Evolutionary conservation across 2,797 vertebrate species (phyloP).

Genomic region (Bradypodion ventrale): DNA sequence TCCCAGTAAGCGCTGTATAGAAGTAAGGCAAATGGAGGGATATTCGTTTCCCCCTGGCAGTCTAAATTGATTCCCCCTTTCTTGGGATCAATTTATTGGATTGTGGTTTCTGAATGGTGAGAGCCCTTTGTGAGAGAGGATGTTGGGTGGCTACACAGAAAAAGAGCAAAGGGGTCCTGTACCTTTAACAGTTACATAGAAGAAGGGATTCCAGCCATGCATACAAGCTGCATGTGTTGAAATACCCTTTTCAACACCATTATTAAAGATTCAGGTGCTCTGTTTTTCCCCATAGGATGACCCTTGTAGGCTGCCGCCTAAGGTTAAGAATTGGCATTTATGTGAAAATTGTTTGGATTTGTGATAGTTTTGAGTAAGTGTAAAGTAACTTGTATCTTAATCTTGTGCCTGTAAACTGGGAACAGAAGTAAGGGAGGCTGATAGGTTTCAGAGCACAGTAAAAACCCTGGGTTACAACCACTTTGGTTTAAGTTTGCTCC

Average conservation of each 20-base stretch:
- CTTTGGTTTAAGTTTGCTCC: too few species aligned
- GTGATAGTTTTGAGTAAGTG: too few species aligned
- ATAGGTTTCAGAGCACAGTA: neutral
- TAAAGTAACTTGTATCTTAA: neutral
- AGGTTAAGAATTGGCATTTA: neutral
- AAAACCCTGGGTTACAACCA: too few species aligned
- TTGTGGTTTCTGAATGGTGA: neutral
- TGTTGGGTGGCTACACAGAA: too few species aligned
- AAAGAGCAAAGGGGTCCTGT: neutral
- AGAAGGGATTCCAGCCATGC: too few species aligned
- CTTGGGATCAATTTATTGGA: neutral
- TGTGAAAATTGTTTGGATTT: neutral
- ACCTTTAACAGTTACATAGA: too few species aligned
- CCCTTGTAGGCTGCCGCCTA: neutral
- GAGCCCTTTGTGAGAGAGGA: neutral
- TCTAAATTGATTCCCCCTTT: neutral
- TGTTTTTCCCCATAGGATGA: too few species aligned
- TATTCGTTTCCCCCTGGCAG: neutral
- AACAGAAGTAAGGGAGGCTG: too few species aligned
- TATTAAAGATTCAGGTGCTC: too few species aligned
- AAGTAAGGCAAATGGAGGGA: neutral
- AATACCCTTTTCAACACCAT: too few species aligned
- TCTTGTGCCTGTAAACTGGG: neutral
- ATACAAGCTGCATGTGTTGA: too few species aligned
- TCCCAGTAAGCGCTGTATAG: neutral